Evolutionary conservation across 2,797 vertebrate genomes (phyloP).

Genomic region (Botia almorhae): DNA sequence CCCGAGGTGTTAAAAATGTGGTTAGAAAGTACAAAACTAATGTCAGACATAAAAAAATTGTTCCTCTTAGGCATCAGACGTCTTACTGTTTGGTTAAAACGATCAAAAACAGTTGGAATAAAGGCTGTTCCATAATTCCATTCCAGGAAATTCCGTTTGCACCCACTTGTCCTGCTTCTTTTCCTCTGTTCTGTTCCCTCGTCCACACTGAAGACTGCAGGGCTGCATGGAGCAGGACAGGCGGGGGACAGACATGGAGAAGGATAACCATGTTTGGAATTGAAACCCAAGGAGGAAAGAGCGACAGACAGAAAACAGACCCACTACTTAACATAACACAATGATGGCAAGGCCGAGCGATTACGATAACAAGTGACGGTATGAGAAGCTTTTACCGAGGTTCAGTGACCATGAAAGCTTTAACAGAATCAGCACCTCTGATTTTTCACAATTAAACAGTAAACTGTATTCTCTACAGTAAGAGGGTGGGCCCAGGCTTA

Average conservation of each 20-base stretch:
- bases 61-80: slow-evolving; percentile 61
- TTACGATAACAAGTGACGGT: slow-evolving; percentile 61
- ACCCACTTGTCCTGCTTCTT: slow-evolving; percentile 57
- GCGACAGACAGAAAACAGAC: slow-evolving; percentile 81
- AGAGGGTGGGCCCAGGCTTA: slow-evolving; percentile 23
- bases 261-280: slow-evolving; percentile 99
- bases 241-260: slow-evolving; percentile 79
- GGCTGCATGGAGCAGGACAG: slow-evolving; percentile 72
- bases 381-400: slow-evolving; percentile 26
- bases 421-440: slow-evolving; percentile 15
- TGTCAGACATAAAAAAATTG: slow-evolving; percentile 44
- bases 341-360: slow-evolving; percentile 70
- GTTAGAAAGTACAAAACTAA: neutral
- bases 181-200: slow-evolving; percentile 57
- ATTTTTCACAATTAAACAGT: slow-evolving; percentile 24
- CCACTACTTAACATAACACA: slow-evolving; percentile 83
- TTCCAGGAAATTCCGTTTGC: slow-evolving; percentile 57
- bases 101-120: slow-evolving; percentile 69
- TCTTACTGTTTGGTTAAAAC: slow-evolving; percentile 37
- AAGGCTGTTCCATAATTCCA: slow-evolving; percentile 65
- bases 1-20: slow-evolving; percentile 2
- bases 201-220: slow-evolving; percentile 76
- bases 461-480: slow-evolving; percentile 13
- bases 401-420: slow-evolving; percentile 34
- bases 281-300: slow-evolving; percentile 94